A percentile compares a stretch with the other conserved stretches of the same genome.
phyloP scores from a whole-genome alignment of 2,113 vertebrate genomes.

The Taurulus bubalis region DNA sequence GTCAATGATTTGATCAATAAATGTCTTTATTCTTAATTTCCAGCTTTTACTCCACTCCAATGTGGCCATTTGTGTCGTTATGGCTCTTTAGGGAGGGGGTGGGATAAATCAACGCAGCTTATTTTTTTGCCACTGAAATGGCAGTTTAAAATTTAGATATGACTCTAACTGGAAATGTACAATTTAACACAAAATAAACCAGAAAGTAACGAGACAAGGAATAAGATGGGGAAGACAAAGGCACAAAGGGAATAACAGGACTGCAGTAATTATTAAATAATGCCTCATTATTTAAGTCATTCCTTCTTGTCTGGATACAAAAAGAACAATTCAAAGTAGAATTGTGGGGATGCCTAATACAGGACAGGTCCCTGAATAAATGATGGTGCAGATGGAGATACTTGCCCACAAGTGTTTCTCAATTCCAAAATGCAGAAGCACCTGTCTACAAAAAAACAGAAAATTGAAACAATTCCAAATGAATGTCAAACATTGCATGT shows the following conservation, averaged over 20 bases:
- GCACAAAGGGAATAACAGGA: not conserved
- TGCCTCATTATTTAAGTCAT: not conserved
- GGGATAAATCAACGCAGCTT: not conserved
- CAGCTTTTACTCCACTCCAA: slow-evolving; percentile 14
- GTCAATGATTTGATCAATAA: slow-evolving; percentile 64
- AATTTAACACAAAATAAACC: not conserved
- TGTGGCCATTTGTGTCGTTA: slow-evolving; percentile 23
- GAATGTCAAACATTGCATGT: not conserved
- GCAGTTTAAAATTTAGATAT: not conserved
- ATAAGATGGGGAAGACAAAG: not conserved
- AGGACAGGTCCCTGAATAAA: slow-evolving; percentile 14
- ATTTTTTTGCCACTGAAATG: slow-evolving; percentile 1
- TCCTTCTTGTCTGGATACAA: not conserved
- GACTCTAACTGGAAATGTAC: not conserved
- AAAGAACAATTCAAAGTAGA: not conserved
- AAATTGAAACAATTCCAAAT: no score
- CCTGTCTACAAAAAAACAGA: not conserved
- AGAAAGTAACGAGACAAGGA: not conserved
- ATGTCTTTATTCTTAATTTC: slow-evolving; percentile 51
- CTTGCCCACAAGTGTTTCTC: not conserved
- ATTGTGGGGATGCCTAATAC: not conserved
- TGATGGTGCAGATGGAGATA: slow-evolving; percentile 13
- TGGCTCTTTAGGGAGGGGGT: not conserved
- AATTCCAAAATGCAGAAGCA: not conserved
- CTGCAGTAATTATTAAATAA: not conserved